Conservation (phyloP, 1,140 invertebrate species). For the roundworm (Caenorhabditis elegans) region WBcel235 BX284605.5:8937501-8938000, state of each 20-base stretch:
- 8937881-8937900: neutral
- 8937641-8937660: neutral
- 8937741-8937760: conserved; percentile 3
- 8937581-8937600: neutral
- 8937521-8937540: neutral
- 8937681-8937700: neutral
- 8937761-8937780: neutral
- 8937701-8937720: neutral
- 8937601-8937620: conserved; percentile 5
- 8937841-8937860: neutral
- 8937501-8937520: neutral
- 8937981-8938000: conserved; percentile 9
- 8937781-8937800: neutral
- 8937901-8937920: neutral
- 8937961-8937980: neutral
- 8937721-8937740: neutral
- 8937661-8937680: conserved; percentile 10
- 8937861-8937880: neutral
- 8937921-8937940: neutral
- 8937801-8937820: neutral
- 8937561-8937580: conserved; percentile 13
- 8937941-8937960: conserved; percentile 12
- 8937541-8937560: neutral
- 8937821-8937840: neutral
- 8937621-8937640: neutral